phyloP scores from a whole-genome alignment of 2,888 invertebrate species.

The Rapana venosa region DNA sequence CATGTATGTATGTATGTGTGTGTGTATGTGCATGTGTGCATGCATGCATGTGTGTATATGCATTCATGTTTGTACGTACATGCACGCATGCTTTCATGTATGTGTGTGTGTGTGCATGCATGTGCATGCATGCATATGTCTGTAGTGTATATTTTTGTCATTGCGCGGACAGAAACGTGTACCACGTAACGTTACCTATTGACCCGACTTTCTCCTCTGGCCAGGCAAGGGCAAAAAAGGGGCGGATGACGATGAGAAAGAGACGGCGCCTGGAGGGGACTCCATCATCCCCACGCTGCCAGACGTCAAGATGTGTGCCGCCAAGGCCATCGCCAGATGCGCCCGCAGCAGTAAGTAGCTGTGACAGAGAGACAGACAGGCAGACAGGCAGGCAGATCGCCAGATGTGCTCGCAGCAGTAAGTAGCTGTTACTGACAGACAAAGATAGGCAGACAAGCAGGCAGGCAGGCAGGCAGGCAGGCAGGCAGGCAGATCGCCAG shows the following conservation, averaged over 20 bases:
- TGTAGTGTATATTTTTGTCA: neutral
- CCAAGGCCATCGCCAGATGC: slow-evolving; percentile 77
- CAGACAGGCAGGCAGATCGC: too few species aligned
- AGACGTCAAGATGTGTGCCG: slow-evolving; percentile 78
- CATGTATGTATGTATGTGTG: neutral
- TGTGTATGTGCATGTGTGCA: neutral
- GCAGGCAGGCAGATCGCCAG: too few species aligned
- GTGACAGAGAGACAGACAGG: too few species aligned
- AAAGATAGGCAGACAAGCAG: too few species aligned
- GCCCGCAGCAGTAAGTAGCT: slow-evolving; percentile 75
- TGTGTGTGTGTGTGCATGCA: slow-evolving; percentile 10
- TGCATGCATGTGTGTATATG: neutral
- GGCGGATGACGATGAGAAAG: slow-evolving; percentile 69
- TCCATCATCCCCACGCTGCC: slow-evolving; percentile 75
- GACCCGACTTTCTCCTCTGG: neutral
- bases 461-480: too few species aligned
- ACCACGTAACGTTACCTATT: too few species aligned
- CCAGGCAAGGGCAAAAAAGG: slow-evolving; percentile 68
- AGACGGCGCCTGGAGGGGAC: slow-evolving; percentile 64
- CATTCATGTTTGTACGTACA: too few species aligned
- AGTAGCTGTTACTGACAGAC: too few species aligned
- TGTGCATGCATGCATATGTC: neutral
- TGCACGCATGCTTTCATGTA: too few species aligned
- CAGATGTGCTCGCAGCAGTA: slow-evolving; percentile 76
- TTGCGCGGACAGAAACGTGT: too few species aligned